These are phyloP conservation scores for Himalopsyche kuldschensis DNA, from an alignment of 2,888 invertebrate genomes.

Conservation along the genomic window DNA sequence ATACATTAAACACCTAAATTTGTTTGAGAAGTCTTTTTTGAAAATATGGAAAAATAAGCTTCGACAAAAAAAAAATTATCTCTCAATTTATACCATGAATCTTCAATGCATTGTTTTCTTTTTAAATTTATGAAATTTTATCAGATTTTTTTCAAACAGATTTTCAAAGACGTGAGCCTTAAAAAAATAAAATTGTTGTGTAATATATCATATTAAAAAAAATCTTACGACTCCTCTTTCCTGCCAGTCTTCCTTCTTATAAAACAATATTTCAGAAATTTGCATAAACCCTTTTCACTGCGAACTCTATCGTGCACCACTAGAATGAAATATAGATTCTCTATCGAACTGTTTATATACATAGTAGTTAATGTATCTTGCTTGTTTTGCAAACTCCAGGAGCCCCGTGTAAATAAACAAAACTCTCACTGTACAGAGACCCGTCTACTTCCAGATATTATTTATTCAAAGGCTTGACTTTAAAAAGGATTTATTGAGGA, in stretches of 20 bases:
- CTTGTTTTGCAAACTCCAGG: conserved; percentile 3
- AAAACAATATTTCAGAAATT: background rate
- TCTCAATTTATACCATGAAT: too few species aligned
- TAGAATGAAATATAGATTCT: background rate
- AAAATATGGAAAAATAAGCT: too few species aligned
- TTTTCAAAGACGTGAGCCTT: too few species aligned
- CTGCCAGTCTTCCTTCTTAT: background rate
- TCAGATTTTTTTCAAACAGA: too few species aligned
- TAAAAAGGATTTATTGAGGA: conserved; percentile 34
- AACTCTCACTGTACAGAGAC: conserved; percentile 41
- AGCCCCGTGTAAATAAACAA: background rate
- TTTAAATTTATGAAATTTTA: too few species aligned
- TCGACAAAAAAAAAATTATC: too few species aligned
- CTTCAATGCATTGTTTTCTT: too few species aligned
- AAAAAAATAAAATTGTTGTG: too few species aligned
- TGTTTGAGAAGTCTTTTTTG: too few species aligned
- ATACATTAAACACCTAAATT: too few species aligned
- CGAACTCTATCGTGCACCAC: background rate
- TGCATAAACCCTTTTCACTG: background rate
- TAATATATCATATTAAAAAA: too few species aligned
- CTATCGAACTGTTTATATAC: background rate
- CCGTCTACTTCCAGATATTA: conserved; percentile 20
- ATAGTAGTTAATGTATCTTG: conserved; percentile 1
- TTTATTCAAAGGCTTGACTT: conserved; percentile 34
- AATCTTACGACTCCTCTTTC: background rate